These are phyloP conservation scores for Ammospiza nelsoni DNA, from an alignment of 2,113 vertebrate species.

Conservation along the genomic window DNA sequence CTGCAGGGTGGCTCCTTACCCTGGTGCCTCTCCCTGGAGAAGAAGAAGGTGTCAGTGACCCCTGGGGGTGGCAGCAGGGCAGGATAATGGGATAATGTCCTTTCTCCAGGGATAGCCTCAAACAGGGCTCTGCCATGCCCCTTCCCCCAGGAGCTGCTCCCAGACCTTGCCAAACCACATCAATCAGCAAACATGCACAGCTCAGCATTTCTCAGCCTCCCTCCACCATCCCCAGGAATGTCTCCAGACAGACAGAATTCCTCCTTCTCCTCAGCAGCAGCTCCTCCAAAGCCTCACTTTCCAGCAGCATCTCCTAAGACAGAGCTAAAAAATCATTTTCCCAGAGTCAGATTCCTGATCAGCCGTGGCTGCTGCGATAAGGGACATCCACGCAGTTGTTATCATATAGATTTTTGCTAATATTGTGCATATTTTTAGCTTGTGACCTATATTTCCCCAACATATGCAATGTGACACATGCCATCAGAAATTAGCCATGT, in stretches of 20 bases:
- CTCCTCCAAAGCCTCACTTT: not conserved
- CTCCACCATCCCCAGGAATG: not conserved
- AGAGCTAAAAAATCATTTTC: not conserved
- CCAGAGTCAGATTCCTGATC: not conserved
- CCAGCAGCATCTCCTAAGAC: not conserved
- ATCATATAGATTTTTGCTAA: constrained; percentile 4
- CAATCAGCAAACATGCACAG: not conserved
- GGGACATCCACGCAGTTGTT: not conserved
- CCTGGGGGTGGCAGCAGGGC: not conserved
- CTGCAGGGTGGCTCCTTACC: not conserved
- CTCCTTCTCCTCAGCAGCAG: not conserved
- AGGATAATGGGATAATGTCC: not conserved
- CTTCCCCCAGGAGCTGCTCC: not conserved
- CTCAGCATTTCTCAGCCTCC: not conserved
- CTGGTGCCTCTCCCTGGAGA: not conserved
- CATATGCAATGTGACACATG: constrained; percentile 45
- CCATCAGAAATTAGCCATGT: constrained; percentile 31
- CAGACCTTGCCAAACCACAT: not conserved
- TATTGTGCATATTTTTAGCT: constrained; percentile 12
- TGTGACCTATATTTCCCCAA: constrained; percentile 36
- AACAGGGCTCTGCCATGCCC: not conserved
- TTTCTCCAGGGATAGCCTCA: not conserved
- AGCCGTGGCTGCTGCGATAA: not conserved
- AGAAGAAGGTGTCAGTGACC: not conserved
- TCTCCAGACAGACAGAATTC: not conserved